A percentile compares a stretch with the other conserved stretches of the same genome.
Evolutionary conservation across 1,140 invertebrate species (phyloP).

Genomic region (Thrips palmi): DNA sequence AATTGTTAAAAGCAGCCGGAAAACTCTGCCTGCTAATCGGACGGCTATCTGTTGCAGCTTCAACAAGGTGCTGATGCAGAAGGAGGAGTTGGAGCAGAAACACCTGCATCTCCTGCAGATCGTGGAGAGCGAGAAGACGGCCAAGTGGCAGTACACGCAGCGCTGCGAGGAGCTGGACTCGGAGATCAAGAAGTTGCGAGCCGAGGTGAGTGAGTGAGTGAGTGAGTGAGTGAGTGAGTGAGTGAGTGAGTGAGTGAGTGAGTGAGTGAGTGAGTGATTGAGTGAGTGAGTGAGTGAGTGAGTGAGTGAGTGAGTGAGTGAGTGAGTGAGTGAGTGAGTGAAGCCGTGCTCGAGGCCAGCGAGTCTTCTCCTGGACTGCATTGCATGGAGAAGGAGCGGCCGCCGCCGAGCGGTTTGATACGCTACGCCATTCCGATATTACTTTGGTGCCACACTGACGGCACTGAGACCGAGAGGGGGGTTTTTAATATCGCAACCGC

Average conservation of each 20-base stretch:
- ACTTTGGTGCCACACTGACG: too few species aligned
- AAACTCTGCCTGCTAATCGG: background rate
- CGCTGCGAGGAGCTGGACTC: conserved; percentile 76
- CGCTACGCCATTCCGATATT: too few species aligned
- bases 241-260: background rate
- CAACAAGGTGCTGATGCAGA: conserved; percentile 77
- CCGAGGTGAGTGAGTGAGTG: conserved; percentile 44
- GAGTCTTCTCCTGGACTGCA: too few species aligned
- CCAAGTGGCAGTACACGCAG: conserved; percentile 84
- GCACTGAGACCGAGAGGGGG: too few species aligned
- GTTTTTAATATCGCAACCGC: too few species aligned
- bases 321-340: background rate
- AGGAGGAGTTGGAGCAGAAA: conserved; percentile 85
- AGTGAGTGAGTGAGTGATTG: conserved; percentile 1
- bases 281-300: background rate
- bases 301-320: too few species aligned
- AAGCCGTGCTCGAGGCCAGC: too few species aligned
- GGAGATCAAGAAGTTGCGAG: conserved; percentile 76
- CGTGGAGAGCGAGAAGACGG: conserved; percentile 80
- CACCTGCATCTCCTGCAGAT: conserved; percentile 83
- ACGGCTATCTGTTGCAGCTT: conserved; percentile 43
- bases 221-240: background rate
- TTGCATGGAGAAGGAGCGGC: too few species aligned
- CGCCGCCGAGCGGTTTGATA: too few species aligned
- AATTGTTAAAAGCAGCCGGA: background rate